These are phyloP conservation scores for Montifringilla adamsi DNA, from an alignment of 2,113 vertebrate genomes.

Conservation along the genomic window DNA sequence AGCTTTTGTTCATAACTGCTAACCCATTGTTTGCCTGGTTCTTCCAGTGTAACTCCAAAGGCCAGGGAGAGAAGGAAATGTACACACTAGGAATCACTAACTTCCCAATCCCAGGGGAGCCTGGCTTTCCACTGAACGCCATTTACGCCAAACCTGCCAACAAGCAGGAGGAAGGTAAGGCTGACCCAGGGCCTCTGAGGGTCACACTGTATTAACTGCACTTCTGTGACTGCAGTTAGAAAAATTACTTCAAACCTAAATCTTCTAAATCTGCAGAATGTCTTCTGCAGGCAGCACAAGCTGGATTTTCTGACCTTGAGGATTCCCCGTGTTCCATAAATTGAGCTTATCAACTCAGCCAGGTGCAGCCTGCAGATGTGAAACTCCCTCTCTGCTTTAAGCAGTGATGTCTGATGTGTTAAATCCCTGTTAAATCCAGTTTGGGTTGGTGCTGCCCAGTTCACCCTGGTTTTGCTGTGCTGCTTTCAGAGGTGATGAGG, in stretches of 20 bases:
- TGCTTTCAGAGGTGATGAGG: constrained; percentile 89
- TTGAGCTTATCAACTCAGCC: neutral
- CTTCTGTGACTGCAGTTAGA: neutral
- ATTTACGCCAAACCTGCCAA: constrained; percentile 86
- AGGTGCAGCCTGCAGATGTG: neutral
- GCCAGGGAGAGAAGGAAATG: constrained; percentile 98
- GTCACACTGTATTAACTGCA: neutral
- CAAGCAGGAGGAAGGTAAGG: constrained; percentile 83
- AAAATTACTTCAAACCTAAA: neutral
- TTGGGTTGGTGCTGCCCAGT: neutral
- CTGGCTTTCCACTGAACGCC: constrained; percentile 96
- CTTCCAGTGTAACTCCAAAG: constrained; percentile 91
- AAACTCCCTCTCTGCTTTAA: neutral
- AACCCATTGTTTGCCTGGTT: neutral
- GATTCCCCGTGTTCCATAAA: neutral
- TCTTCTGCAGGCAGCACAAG: neutral
- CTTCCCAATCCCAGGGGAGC: constrained; percentile 97
- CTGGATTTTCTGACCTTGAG: neutral
- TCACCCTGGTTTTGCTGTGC: neutral
- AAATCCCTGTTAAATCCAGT: neutral
- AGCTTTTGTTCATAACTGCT: neutral
- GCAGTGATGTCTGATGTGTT: neutral
- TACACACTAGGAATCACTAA: constrained; percentile 96
- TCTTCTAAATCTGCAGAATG: neutral
- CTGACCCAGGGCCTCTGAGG: neutral